Percentiles rank a stretch among this genome's conserved stretches.
Evolutionary conservation across 1,140 invertebrate species (phyloP).

Genomic region (Drosophila sturtevanti): DNA sequence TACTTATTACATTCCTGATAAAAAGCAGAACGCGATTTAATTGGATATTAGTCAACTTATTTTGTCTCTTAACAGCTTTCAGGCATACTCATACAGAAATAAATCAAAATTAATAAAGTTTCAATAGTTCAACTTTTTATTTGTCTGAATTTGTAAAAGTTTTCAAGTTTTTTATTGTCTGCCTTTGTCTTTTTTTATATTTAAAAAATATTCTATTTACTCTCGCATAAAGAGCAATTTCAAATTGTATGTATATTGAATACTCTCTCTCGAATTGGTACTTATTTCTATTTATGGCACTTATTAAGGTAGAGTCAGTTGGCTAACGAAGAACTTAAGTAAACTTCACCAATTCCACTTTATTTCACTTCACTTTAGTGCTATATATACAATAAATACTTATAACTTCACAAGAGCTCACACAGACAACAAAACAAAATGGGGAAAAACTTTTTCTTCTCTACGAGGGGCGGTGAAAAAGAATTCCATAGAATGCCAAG

Average conservation of each 20-base stretch:
- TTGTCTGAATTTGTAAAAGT: background rate
- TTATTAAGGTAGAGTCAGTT: background rate
- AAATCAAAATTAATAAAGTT: too few relatives aligned
- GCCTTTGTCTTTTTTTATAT: background rate
- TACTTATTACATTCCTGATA: too few relatives aligned
- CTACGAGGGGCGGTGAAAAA: background rate
- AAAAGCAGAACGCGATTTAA: too few relatives aligned
- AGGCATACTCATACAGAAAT: too few relatives aligned
- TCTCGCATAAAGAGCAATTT: background rate
- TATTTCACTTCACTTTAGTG: background rate
- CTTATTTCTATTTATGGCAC: background rate
- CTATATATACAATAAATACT: slow-evolving; percentile 3
- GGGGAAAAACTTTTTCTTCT: background rate
- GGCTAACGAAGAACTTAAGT: background rate
- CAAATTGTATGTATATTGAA: background rate
- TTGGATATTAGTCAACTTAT: too few relatives aligned
- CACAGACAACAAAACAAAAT: background rate
- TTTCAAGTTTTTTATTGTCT: background rate
- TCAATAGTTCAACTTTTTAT: too few relatives aligned
- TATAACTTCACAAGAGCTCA: background rate
- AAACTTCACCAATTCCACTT: background rate
- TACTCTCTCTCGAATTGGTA: background rate
- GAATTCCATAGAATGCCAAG: too few relatives aligned
- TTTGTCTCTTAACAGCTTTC: too few relatives aligned
- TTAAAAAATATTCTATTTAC: background rate